Percentiles rank a stretch among this genome's conserved stretches.
These are phyloP conservation scores for Gnathonemus echidnorhynchus DNA, from an alignment of 2,113 vertebrate species.

Conservation along the genomic window DNA sequence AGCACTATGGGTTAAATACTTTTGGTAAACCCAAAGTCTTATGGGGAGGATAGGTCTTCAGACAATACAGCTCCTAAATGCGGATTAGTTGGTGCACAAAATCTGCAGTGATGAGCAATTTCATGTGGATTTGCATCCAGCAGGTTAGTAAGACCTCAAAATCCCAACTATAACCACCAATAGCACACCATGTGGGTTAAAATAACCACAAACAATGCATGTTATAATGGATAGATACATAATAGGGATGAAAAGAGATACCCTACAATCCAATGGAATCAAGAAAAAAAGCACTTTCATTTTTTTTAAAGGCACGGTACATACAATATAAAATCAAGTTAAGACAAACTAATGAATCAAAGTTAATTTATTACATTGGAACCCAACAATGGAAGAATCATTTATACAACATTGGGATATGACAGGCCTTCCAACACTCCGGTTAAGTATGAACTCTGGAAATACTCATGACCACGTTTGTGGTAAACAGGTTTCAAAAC, in stretches of 20 bases:
- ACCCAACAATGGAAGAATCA: neutral
- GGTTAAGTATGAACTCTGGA: neutral
- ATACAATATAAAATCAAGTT: neutral
- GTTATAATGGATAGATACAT: neutral
- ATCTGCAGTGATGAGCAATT: neutral
- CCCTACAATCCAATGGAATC: neutral
- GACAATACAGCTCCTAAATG: neutral
- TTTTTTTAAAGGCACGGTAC: neutral
- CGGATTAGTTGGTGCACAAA: neutral
- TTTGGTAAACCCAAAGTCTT: neutral
- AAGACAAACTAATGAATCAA: neutral
- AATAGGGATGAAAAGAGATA: neutral
- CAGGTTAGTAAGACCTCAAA: neutral
- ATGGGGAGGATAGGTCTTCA: neutral
- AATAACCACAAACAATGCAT: neutral
- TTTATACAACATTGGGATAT: neutral
- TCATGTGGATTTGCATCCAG: neutral
- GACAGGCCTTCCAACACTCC: neutral
- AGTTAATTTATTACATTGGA: slow-evolving; percentile 17
- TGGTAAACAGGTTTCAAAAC: neutral
- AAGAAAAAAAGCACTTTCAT: neutral
- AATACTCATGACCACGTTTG: neutral
- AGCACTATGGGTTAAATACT: neutral
- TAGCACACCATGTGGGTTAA: neutral
- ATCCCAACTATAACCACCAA: neutral